Conservation (phyloP, 2,888 invertebrate species). For the Nycteola revayana region DNA sequence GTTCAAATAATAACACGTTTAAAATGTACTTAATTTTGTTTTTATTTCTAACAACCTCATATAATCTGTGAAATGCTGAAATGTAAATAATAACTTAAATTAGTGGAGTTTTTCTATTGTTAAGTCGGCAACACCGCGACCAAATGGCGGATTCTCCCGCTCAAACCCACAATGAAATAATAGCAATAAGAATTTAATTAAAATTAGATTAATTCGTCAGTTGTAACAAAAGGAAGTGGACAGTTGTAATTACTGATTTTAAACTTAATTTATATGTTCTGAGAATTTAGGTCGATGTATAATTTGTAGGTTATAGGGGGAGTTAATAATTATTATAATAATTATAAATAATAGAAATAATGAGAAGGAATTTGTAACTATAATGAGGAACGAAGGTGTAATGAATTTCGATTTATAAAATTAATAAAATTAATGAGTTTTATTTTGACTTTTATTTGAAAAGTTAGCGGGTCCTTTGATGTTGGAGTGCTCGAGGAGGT, state of each 20-base stretch:
- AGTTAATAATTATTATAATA: slow-evolving; percentile 59
- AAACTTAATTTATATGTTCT: slow-evolving; percentile 69
- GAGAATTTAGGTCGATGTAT: slow-evolving; percentile 68
- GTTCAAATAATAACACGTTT: slow-evolving; percentile 2
- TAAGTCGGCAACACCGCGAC: slow-evolving; percentile 41
- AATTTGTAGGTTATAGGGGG: slow-evolving; percentile 65
- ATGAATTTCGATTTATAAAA: slow-evolving; percentile 81
- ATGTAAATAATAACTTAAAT: slow-evolving; percentile 45
- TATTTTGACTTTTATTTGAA: slow-evolving; percentile 47
- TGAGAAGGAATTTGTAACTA: slow-evolving; percentile 79
- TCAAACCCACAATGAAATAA: slow-evolving; percentile 43
- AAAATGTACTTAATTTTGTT: slow-evolving; percentile 28
- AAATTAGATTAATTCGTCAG: slow-evolving; percentile 45
- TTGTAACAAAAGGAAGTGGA: slow-evolving; percentile 49
- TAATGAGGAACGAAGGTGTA: slow-evolving; percentile 69
- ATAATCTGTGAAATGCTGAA: slow-evolving; percentile 20
- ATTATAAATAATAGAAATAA: slow-evolving; percentile 69
- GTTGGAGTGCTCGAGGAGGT: slow-evolving; percentile 16
- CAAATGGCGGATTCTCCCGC: slow-evolving; percentile 36
- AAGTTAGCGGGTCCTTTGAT: slow-evolving; percentile 24
- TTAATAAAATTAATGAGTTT: slow-evolving; percentile 81
- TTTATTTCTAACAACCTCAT: slow-evolving; percentile 11
- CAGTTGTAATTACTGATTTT: slow-evolving; percentile 62
- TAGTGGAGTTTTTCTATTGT: slow-evolving; percentile 23
- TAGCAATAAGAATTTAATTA: slow-evolving; percentile 65